phyloP scores from a whole-genome alignment of 1,140 invertebrate genomes.

The Coptotermes formosanus region DNA sequence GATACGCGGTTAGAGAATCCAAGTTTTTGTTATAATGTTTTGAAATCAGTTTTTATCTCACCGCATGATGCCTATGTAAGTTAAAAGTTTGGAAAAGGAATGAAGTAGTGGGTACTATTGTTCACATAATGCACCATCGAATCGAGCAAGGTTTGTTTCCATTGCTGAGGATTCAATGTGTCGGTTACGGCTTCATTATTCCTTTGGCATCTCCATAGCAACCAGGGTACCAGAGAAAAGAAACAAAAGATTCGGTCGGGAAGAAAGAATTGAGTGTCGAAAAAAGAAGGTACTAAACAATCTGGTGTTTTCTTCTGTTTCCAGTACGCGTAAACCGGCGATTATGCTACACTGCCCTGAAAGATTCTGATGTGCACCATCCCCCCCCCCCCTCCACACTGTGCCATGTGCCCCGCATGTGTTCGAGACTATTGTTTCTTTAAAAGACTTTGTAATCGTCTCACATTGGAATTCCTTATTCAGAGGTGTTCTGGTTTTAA shows the following conservation, averaged over 20 bases:
- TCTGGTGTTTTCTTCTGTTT: not conserved
- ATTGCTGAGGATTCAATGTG: conserved; percentile 9
- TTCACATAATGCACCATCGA: conserved; percentile 11
- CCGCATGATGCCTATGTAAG: not conserved
- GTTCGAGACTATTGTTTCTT: conserved; percentile 16
- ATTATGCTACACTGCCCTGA: not conserved
- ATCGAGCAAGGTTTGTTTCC: not conserved
- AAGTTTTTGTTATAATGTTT: not conserved
- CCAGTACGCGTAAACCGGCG: not conserved
- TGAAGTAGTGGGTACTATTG: not conserved
- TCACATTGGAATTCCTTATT: not conserved
- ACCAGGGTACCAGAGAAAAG: not conserved
- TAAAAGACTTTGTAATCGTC: conserved; percentile 25
- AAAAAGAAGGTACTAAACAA: conserved; percentile 2
- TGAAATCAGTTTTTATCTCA: conserved; percentile 7
- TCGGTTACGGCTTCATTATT: conserved; percentile 15
- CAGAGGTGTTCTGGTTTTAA: not conserved
- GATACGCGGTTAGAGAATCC: not conserved
- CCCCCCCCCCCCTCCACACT: not conserved
- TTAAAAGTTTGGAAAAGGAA: conserved; percentile 19
- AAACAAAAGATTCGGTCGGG: not conserved
- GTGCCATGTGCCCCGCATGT: conserved; percentile 8
- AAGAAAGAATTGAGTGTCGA: conserved; percentile 6
- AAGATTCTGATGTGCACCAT: not conserved
- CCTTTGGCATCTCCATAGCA: conserved; percentile 1